Base-by-base conservation (phyloP, 1,140 invertebrate species). In the Heliconius himera region DNA sequence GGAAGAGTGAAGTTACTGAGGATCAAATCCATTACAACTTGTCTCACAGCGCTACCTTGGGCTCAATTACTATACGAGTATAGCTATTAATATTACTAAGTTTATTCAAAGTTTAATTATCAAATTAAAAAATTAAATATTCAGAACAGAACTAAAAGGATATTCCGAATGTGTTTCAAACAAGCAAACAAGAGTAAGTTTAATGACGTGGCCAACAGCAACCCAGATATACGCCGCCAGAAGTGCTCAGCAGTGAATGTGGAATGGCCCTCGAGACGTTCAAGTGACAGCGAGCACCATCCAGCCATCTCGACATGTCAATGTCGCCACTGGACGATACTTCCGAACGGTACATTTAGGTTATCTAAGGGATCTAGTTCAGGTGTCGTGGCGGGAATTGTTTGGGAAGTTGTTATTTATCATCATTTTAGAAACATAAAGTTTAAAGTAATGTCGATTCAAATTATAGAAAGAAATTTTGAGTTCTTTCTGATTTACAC, bases 251-350 rank as follows among this genome's bases (percentile, higher is more conserved):
- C 73, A 81, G 79, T 86, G 85, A 84, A 86, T 84, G 83, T 83
- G 78, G 81, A 83, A 84, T 86, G 79, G 82, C 83, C 75, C 83
- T 84, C 76, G 75, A 85, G 74, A 70, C 79, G 78, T 80, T 85
- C 83, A 82, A 86, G 83, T 80, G 78, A 16, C 56, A 49, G 74
- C 73, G 82, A 84, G 85, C 79, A 82, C 81, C 80, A 80, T 86
- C 85, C 78, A 79, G 66, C 80, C 74, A 82, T 81, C 54, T 73
- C 79, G 80, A 84, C 83, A 75, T 84, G 83, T 86, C 85, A 86
- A 86, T 86, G 85, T 86, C 85, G 82, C 79, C 79, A 82, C 78
- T 81, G 79, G 70, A 78, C 81, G 81, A 82, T 80, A 84, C 74
- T 82, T 72, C 33, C 70, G 70, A 72, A 72, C 70, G 70, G 70